phyloP scores from a whole-genome alignment of 92 coral and sea anemone species.

The Muricea muricata region DNA sequence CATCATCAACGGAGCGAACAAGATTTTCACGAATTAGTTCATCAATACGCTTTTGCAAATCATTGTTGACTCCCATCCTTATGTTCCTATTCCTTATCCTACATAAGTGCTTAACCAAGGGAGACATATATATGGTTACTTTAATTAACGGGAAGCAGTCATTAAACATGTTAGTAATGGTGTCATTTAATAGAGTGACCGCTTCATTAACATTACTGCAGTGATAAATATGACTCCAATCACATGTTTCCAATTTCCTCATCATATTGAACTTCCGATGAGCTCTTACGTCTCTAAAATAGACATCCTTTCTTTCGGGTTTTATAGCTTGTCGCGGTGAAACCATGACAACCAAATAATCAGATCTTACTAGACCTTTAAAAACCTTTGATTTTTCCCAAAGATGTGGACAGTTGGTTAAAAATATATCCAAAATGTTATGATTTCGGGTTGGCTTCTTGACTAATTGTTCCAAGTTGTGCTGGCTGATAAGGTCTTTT shows the following conservation, averaged over 20 bases:
- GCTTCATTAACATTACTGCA: conserved; percentile 40
- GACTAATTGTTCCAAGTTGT: conserved; percentile 59
- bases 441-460: conserved; percentile 65
- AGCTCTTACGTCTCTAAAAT: conserved; percentile 65
- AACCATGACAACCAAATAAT: conserved; percentile 63
- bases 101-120: conserved; percentile 65
- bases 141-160: conserved; percentile 61
- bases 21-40: conserved; percentile 55
- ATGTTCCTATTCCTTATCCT: conserved; percentile 57
- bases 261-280: conserved; percentile 65
- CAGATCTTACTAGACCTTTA: conserved; percentile 69
- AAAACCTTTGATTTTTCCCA: conserved; percentile 64
- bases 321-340: conserved; percentile 42
- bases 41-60: conserved; percentile 54
- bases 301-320: conserved; percentile 59
- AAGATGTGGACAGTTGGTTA: conserved; percentile 67
- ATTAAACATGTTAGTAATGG: conserved; percentile 41
- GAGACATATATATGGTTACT: conserved; percentile 53
- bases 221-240: conserved; percentile 52
- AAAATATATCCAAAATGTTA: conserved; percentile 62
- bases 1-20: conserved; percentile 45
- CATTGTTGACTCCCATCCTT: conserved; percentile 1
- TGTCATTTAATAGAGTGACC: conserved; percentile 45
- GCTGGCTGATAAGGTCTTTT: conserved; percentile 64
- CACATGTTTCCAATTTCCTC: conserved; percentile 46